Evolutionary conservation across 2,113 vertebrate genomes (phyloP).

Genomic region (Agelaius phoeniceus): DNA sequence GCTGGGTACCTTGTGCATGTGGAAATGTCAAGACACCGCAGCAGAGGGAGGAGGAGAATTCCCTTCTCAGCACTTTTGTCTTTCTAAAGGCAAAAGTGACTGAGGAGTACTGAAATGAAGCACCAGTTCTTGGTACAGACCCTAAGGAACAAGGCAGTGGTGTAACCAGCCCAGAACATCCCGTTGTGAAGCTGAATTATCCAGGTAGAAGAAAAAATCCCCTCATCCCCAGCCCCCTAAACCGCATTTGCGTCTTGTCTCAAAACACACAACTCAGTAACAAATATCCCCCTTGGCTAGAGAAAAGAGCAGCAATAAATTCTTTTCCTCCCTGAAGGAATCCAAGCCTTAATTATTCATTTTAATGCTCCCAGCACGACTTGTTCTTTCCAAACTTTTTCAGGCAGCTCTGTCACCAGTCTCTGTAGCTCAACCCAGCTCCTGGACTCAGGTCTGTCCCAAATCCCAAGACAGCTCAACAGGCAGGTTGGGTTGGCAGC

Average conservation of each 20-base stretch:
- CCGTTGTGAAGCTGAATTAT: background rate
- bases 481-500: background rate
- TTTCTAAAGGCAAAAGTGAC: background rate
- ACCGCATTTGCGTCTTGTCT: background rate
- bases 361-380: constrained; percentile 57
- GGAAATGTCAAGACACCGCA: background rate
- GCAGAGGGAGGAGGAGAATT: background rate
- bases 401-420: background rate
- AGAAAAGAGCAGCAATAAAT: constrained; percentile 64
- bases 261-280: constrained; percentile 43
- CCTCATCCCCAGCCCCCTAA: background rate
- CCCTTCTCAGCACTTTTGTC: background rate
- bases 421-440: background rate
- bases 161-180: background rate
- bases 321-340: constrained; percentile 59
- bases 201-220: constrained; percentile 16
- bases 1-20: background rate
- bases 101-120: background rate
- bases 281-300: constrained; percentile 49
- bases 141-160: background rate
- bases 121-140: background rate
- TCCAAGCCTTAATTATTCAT: constrained; percentile 65
- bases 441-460: background rate
- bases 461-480: background rate
- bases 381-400: constrained; percentile 53